Evolutionary conservation across 2,888 invertebrate genomes (phyloP).

Genomic region (Caenorhabditis panamensis): DNA sequence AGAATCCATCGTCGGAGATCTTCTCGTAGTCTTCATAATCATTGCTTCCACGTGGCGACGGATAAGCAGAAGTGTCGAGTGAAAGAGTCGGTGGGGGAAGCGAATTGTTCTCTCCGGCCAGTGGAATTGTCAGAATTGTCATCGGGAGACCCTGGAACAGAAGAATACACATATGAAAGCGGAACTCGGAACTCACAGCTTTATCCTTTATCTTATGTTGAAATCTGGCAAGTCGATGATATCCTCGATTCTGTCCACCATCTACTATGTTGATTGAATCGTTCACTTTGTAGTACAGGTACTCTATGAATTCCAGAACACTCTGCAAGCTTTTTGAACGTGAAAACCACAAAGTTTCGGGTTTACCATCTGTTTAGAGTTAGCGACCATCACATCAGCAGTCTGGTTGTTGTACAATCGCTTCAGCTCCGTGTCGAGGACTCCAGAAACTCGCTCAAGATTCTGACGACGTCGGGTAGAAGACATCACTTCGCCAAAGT

Average conservation of each 20-base stretch:
- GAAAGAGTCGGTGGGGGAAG: constrained; percentile 63
- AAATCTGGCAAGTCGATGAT: constrained; percentile 66
- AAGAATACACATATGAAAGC: too few species aligned
- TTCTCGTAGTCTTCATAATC: constrained; percentile 70
- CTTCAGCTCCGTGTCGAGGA: constrained; percentile 66
- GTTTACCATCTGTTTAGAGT: constrained; percentile 66
- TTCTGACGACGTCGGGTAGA: constrained; percentile 63
- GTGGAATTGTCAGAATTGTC: constrained; percentile 69
- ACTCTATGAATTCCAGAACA: constrained; percentile 71
- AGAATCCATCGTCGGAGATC: constrained; percentile 74
- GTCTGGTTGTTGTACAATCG: constrained; percentile 66
- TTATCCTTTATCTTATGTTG: constrained; percentile 72
- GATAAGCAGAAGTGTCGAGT: constrained; percentile 32
- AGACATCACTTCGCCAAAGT: constrained; percentile 71
- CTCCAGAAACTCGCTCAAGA: constrained; percentile 59
- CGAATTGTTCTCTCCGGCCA: constrained; percentile 65
- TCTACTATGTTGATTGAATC: constrained; percentile 68
- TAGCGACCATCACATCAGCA: constrained; percentile 66
- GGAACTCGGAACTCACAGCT: constrained; percentile 60
- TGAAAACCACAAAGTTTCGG: too few species aligned
- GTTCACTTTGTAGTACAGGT: constrained; percentile 70
- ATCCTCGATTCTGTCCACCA: constrained; percentile 62
- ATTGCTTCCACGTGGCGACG: constrained; percentile 54
- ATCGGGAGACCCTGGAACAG: constrained; percentile 70
- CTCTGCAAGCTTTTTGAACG: constrained; percentile 63